Percentiles rank a stretch among this genome's conserved stretches.
Evolutionary conservation across 2,113 vertebrate species (phyloP).

Genomic region (Anarrhichthys ocellatus): DNA sequence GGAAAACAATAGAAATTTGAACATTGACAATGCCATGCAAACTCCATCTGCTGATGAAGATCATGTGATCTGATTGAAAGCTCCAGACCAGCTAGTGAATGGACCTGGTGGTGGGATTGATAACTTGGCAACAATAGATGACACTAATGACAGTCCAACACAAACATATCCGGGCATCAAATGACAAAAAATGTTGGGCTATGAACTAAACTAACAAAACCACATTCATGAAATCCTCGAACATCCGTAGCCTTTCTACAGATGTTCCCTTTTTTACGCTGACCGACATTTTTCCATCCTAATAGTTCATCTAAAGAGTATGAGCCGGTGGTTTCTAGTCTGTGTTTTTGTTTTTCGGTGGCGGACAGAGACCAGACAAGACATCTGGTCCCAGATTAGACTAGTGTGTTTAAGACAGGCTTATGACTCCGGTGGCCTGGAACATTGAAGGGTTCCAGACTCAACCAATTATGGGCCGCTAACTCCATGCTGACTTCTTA

Average conservation of each 20-base stretch:
- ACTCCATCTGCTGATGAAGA: neutral
- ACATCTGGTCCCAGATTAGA: slow-evolving; percentile 82
- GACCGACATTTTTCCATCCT: neutral
- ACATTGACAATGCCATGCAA: neutral
- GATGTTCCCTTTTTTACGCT: neutral
- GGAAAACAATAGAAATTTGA: neutral
- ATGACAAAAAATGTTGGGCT: neutral
- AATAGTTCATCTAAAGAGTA: neutral
- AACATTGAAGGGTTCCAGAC: slow-evolving; percentile 78
- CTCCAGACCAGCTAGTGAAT: neutral
- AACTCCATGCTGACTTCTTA: slow-evolving; percentile 57
- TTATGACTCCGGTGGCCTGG: slow-evolving; percentile 79
- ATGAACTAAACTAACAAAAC: neutral
- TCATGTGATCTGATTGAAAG: neutral
- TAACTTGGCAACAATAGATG: neutral
- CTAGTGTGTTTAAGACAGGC: slow-evolving; percentile 77
- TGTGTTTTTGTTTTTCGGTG: slow-evolving; percentile 52
- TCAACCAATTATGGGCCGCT: slow-evolving; percentile 77
- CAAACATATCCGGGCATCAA: neutral
- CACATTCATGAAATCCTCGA: neutral
- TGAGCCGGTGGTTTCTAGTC: slow-evolving; percentile 9
- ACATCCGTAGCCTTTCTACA: neutral
- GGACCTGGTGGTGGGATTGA: neutral
- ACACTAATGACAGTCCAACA: neutral
- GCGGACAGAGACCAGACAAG: slow-evolving; percentile 73